phyloP scores from a whole-genome alignment of 2,888 invertebrate genomes.

The Criorhina ranunculi region DNA sequence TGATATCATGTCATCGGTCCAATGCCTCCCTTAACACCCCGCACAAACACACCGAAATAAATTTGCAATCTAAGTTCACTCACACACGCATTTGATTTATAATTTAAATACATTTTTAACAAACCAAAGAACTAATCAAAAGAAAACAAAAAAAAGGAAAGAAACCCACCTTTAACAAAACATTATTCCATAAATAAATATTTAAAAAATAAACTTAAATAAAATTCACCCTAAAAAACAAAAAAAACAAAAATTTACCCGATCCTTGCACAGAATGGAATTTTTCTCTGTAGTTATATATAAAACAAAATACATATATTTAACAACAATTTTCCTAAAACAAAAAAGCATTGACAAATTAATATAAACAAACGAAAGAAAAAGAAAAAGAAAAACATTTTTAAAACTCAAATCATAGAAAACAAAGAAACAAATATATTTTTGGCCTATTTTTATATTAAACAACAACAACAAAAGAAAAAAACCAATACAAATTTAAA shows the following conservation, averaged over 20 bases:
- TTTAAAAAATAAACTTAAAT: slow-evolving; percentile 16
- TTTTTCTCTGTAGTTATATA: slow-evolving; percentile 71
- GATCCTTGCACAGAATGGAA: slow-evolving; percentile 73
- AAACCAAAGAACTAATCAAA: slow-evolving; percentile 16
- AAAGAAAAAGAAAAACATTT: slow-evolving; percentile 36
- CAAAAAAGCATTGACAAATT: slow-evolving; percentile 61
- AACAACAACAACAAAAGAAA: slow-evolving; percentile 55
- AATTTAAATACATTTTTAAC: slow-evolving; percentile 21
- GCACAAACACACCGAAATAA: not conserved
- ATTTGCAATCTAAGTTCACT: slow-evolving; percentile 19
- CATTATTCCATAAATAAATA: slow-evolving; percentile 54
- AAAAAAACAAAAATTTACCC: slow-evolving; percentile 52
- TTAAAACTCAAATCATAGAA: slow-evolving; percentile 66
- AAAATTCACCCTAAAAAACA: slow-evolving; percentile 34
- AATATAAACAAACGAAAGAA: slow-evolving; percentile 31
- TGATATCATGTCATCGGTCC: too few species aligned
- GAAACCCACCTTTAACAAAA: slow-evolving; percentile 72
- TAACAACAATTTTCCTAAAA: slow-evolving; percentile 69
- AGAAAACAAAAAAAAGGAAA: slow-evolving; percentile 60
- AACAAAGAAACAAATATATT: slow-evolving; percentile 74
- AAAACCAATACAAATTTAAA: slow-evolving; percentile 68
- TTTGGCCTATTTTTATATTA: slow-evolving; percentile 77
- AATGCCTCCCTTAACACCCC: not conserved
- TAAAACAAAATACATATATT: slow-evolving; percentile 49
- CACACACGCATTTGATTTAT: slow-evolving; percentile 41